Base-by-base conservation (phyloP, 2,888 invertebrate species). In the Poecilobothrus nobilitatus region DNA sequence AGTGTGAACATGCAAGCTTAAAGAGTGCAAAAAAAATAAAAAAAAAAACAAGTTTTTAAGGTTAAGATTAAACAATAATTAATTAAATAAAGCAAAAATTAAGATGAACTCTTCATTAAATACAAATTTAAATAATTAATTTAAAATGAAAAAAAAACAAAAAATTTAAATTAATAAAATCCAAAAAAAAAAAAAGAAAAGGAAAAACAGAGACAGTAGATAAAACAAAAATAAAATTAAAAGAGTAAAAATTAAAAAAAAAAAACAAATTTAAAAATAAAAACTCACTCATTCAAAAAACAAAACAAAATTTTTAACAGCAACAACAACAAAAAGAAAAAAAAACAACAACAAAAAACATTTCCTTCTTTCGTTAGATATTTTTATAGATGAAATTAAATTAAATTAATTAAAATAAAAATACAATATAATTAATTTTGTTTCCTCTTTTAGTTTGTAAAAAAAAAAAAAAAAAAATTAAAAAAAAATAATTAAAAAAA, bases 271-370 rank as follows among this genome's bases (percentile, higher is more conserved):
- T 53, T 44, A 53, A 53, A 10, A 12, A 53, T 15, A 53, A 9
- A 53, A 37, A 37, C 4, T 37, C 37, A 37, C 8, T 12, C 53
- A 37, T 37, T 15, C 20, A 61, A 68, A 34, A 69, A 70, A 68
- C 69, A 67, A 71, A 74, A 74, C 73, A 75, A 74, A 76, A 76
- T 76, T 77, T 77, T 77, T 78, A 77, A 74, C 74, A 72, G 71
- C 71, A 70, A 70, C 70, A 76, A 73, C 75, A 75, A 75, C 70
- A 70, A 63, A 68, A 69, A 64, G 69, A 69, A 69, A 71, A 70
- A 67, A 69, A 70, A 72, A 67, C 67, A 71, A 37, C n/a, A 68
- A 68, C 68, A 70, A 70, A 71, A 67, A 70, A 66, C 22, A 66
- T 63, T 63, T 67, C 63, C 66, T 34, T 67, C 61, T 33, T 67